These are phyloP conservation scores for Drosophila oshimai DNA, from an alignment of 1,140 invertebrate genomes.

Conservation along the genomic window DNA sequence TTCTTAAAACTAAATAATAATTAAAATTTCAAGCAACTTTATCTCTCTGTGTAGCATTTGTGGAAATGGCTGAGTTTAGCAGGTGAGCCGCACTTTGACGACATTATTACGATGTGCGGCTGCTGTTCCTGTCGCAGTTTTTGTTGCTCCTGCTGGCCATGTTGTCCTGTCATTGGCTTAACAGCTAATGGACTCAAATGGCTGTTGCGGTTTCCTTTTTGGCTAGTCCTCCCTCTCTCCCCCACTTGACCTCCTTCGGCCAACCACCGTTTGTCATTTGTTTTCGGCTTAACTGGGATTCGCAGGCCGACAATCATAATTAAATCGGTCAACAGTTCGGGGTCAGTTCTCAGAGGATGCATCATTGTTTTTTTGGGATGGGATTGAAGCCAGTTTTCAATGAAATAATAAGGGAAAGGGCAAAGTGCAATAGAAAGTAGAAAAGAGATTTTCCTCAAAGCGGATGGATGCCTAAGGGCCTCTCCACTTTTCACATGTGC, in stretches of 20 bases:
- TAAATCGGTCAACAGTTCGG: constrained; percentile 39
- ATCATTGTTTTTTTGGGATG: not conserved
- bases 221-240: constrained; percentile 1
- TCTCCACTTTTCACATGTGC: not conserved
- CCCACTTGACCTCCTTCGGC: constrained; percentile 17
- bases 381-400: not conserved
- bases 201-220: constrained; percentile 42
- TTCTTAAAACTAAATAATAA: no score
- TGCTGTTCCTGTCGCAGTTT: constrained; percentile 2
- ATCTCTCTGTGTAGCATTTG: constrained; percentile 3
- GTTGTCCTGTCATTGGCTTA: constrained; percentile 60
- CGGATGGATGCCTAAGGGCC: not conserved
- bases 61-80: constrained; percentile 47
- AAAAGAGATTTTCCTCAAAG: constrained; percentile 1
- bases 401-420: not conserved
- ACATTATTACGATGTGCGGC: constrained; percentile 60
- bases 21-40: no score
- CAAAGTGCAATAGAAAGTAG: not conserved
- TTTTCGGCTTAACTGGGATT: constrained; percentile 47
- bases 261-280: constrained; percentile 52
- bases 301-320: constrained; percentile 39
- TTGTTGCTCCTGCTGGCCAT: constrained; percentile 32
- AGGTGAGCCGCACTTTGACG: constrained; percentile 53
- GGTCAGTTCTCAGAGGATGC: constrained; percentile 10
- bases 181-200: constrained; percentile 74